Base-by-base conservation (phyloP, 2,797 vertebrate species). In the Hylomyscus alleni region DNA sequence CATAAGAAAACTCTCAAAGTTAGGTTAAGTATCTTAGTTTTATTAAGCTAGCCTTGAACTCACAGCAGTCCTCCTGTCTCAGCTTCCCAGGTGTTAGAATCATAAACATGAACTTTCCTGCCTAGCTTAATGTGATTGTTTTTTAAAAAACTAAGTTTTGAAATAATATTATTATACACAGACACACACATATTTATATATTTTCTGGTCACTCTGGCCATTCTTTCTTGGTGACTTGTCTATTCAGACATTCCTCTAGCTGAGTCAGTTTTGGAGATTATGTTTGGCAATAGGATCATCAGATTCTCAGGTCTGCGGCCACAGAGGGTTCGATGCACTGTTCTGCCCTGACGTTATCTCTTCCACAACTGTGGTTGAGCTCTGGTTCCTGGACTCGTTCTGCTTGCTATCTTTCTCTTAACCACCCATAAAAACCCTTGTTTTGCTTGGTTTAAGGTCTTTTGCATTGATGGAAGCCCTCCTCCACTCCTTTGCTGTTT, bases 371-470 rank as follows among this genome's bases (percentile, higher is more conserved):
- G 10, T 67, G 44, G 40, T 19, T 75, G n/a, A 3, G 3, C 73
- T 88, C 52, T 77, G 20, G 1, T 86, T 72, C 90, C 50, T 80
- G 60, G 65, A 44, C 47, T 90, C 77, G 50, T 10, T 69, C 2
- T n/a, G 15, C 80, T 77, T 95, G 40, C 31, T 95, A 17, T 90
- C 91, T 93, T 87, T 58, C 50, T 88, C 65, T 73, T 86, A 73
- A 87, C 24, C 19, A 67, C 83, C 44, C 54, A 75, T 73, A 89
- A 89, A 54, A 73, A 80, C 2, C 2, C 86, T 91, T 73, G 47
- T 44, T 82, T 91, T 67, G 31, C 47, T 67, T 76, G 72, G 11
- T 60, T 90, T 95, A 50, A 89, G 34, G 31, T 47, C n/a, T 50
- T 80, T 58, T 85, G 13, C 67, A 34, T 56, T 91, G 78, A 58